Percentiles rank a stretch among this genome's conserved stretches.
Conservation (phyloP, 2,888 invertebrate species). For the Tiliacea citrago region DNA sequence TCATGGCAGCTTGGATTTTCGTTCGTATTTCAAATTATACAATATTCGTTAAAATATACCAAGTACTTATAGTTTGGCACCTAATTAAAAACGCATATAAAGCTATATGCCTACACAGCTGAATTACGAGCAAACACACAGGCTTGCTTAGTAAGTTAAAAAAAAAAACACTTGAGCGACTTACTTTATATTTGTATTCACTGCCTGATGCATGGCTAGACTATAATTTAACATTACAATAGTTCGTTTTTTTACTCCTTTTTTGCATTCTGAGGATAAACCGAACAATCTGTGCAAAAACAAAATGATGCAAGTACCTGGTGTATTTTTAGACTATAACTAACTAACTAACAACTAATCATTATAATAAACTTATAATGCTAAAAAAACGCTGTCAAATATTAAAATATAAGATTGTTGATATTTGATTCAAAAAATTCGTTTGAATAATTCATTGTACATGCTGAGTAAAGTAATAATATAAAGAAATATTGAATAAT, state of each 20-base stretch:
- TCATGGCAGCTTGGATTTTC: constrained; percentile 72
- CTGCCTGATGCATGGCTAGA: constrained; percentile 18
- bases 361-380: constrained; percentile 74
- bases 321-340: constrained; percentile 66
- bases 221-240: constrained; percentile 13
- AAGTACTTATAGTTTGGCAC: constrained; percentile 62
- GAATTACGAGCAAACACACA: constrained; percentile 8
- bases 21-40: constrained; percentile 62
- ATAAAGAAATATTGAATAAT: constrained; percentile 45
- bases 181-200: constrained; percentile 14
- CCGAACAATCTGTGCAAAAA: constrained; percentile 23
- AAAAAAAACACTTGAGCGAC: constrained; percentile 42
- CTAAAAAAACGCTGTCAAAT: constrained; percentile 73
- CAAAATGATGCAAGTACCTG: constrained; percentile 51
- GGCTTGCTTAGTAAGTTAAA: constrained; percentile 7
- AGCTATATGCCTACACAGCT: not conserved
- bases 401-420: constrained; percentile 70
- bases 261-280: constrained; percentile 8
- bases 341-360: constrained; percentile 69
- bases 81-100: constrained; percentile 27
- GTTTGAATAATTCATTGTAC: constrained; percentile 80
- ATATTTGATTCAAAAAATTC: constrained; percentile 73
- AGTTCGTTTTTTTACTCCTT: constrained; percentile 3
- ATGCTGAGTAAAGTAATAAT: constrained; percentile 62
- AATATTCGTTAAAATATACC: constrained; percentile 66